Evolutionary conservation across 2,797 vertebrate genomes (phyloP), one percentile per base, ranked within the genome.

Genomic region (Acropternis orthonyx): DNA sequence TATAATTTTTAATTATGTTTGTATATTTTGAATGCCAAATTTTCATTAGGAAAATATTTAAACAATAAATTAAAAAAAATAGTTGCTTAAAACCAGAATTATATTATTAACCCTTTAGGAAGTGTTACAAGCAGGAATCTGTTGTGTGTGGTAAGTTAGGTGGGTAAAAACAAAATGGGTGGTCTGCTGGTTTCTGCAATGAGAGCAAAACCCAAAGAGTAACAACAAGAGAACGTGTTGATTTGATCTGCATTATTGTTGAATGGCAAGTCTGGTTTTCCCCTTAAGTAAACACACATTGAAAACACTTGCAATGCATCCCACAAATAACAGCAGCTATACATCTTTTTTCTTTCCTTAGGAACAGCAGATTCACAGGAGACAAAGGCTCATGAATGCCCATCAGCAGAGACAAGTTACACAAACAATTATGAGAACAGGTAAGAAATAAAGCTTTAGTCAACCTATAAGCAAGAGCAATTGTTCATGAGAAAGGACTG

Each of bases 1-100:
- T 0, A 75, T 1, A 61, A 4, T 19, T 39, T 63, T 5, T 1
- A 27, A 30, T 21, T 48, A 24, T 3, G 1, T 22, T 65, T 36
- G 14, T 12, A 1, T 49, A 49, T 52, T 78, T 61, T n/a, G 13
- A 61, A 56, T 26, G n/a, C 8, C 20, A n/a, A 12, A 14, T 72
- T 85, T 87, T 65, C 27, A 68, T 26, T 27, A 56, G 15, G 9
- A 74, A 54, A 76, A 59, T 0, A 58, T 1, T 4, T 22, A 23
- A 61, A 37, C 9, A n/a, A 26, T 5, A 14, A 27, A 12, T 14
- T 41, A 23, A 7, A 26, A 12, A 3, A 41, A 9, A 15, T 11
- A 36, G 6, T 55, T 51, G 27, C 15, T 77, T 83, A 55, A 83
- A 71, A 32, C 3, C 2, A 55, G 24, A 48, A 72, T 9, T 14